Percentiles rank a stretch among this genome's conserved stretches.
These are phyloP conservation scores for Xenopus laevis DNA, from an alignment of 2,113 vertebrate genomes.

Conservation along the genomic window DNA sequence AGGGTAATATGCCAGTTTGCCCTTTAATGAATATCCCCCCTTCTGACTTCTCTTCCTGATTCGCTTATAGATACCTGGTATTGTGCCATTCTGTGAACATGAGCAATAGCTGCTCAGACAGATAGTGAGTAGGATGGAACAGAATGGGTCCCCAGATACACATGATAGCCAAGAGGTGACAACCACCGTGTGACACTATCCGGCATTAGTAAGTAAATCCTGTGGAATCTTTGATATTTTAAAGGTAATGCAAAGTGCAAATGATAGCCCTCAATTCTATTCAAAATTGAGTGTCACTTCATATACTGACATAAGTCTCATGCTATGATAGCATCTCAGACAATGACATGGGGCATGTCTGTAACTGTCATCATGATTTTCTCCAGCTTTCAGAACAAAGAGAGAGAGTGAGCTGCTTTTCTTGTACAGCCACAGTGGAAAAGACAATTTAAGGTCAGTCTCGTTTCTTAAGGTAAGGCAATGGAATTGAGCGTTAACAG, in stretches of 20 bases:
- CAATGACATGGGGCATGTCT: slow-evolving; percentile 38
- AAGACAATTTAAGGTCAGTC: slow-evolving; percentile 13
- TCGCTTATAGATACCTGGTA: no score
- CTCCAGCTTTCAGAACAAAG: slow-evolving; percentile 6
- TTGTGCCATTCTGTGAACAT: no score
- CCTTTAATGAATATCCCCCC: no score
- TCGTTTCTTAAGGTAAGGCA: slow-evolving; percentile 23
- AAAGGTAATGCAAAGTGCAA: slow-evolving; percentile 31
- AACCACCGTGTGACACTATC: background rate
- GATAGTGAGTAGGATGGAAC: no score
- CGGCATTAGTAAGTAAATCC: background rate
- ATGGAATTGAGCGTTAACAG: slow-evolving; percentile 17
- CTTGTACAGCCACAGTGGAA: slow-evolving; percentile 17
- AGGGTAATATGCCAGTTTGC: no score
- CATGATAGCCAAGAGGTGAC: background rate
- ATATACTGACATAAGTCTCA: slow-evolving; percentile 30
- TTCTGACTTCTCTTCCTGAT: no score
- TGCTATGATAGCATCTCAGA: slow-evolving; percentile 40
- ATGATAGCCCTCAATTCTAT: slow-evolving; percentile 31
- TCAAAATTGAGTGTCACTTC: slow-evolving; percentile 39
- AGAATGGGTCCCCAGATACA: no score
- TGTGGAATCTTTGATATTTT: slow-evolving; percentile 31
- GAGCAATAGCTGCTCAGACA: no score
- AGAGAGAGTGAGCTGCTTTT: slow-evolving; percentile 6
- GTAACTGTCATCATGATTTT: slow-evolving; percentile 35